Evolutionary conservation across 2,797 vertebrate species (phyloP).

Genomic region (Zenarchopterus dispar): DNA sequence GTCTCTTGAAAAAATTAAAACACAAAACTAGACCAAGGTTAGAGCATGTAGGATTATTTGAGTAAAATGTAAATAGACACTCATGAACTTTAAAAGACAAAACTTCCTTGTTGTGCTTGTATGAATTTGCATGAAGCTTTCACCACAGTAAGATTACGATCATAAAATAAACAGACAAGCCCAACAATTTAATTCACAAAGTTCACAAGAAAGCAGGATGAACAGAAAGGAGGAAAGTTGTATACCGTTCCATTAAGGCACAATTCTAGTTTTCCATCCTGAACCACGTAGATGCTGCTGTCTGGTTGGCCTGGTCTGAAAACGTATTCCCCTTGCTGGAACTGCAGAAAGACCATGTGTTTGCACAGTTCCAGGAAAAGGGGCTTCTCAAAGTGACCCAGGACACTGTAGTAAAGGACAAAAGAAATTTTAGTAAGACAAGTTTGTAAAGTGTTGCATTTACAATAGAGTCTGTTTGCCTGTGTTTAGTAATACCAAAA

Average conservation of each 20-base stretch:
- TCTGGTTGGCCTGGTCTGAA: constrained; percentile 93
- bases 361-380: constrained; percentile 95
- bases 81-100: no score
- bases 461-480: not conserved
- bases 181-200: no score
- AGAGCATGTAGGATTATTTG: no score
- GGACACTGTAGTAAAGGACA: constrained; percentile 80
- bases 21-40: no score
- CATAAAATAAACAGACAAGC: no score
- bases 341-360: constrained; percentile 94
- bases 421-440: constrained; percentile 1
- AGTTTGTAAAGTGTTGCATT: not conserved
- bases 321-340: constrained; percentile 92
- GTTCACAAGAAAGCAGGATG: not conserved
- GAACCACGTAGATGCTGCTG: constrained; percentile 95
- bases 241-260: constrained; percentile 87
- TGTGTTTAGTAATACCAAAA: no score
- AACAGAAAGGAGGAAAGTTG: not conserved
- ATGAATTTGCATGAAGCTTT: no score
- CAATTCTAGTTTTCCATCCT: constrained; percentile 94
- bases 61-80: no score
- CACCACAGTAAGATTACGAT: no score
- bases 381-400: constrained; percentile 97
- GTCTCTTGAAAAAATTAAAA: no score
- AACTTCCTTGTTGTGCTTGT: no score